Percentiles rank a stretch among this genome's conserved stretches.
phyloP scores from a whole-genome alignment of 2,888 invertebrate genomes.

The Leptothorax acervorum region DNA sequence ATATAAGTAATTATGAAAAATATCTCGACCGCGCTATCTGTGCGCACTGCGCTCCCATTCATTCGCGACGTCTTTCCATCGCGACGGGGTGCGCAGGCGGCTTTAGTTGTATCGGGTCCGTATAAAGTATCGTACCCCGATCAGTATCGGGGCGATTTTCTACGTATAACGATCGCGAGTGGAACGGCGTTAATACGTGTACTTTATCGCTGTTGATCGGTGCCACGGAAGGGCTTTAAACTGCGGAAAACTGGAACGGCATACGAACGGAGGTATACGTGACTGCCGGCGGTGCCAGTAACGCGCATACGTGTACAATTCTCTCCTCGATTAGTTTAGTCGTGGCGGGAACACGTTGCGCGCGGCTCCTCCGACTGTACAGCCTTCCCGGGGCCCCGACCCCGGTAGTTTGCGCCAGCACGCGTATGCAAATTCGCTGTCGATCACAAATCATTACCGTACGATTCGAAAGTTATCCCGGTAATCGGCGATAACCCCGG shows the following conservation, averaged over 20 bases:
- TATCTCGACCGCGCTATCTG: not conserved
- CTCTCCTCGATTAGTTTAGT: constrained; percentile 53
- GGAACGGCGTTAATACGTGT: constrained; percentile 48
- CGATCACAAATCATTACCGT: constrained; percentile 64
- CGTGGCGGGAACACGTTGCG: constrained; percentile 48
- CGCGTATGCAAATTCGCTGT: constrained; percentile 50
- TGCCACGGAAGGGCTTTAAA: constrained; percentile 53
- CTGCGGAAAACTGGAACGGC: constrained; percentile 53
- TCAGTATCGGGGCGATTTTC: constrained; percentile 39
- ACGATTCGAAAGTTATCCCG: constrained; percentile 63
- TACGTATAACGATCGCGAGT: constrained; percentile 42
- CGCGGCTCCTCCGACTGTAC: constrained; percentile 6
- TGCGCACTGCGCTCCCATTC: no score
- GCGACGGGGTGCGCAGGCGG: not conserved
- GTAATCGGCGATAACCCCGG: constrained; percentile 66
- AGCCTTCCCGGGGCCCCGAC: not conserved
- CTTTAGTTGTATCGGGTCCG: constrained; percentile 1
- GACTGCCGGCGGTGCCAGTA: constrained; percentile 52
- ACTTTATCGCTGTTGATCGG: constrained; percentile 52
- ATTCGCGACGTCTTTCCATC: not conserved
- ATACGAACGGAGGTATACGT: constrained; percentile 48
- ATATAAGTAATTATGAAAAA: not conserved
- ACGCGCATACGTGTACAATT: constrained; percentile 53
- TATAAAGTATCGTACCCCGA: constrained; percentile 32
- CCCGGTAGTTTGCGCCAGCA: constrained; percentile 22